Base-by-base conservation (phyloP, 2,113 vertebrate species). In the Mionectes macconnelli region DNA sequence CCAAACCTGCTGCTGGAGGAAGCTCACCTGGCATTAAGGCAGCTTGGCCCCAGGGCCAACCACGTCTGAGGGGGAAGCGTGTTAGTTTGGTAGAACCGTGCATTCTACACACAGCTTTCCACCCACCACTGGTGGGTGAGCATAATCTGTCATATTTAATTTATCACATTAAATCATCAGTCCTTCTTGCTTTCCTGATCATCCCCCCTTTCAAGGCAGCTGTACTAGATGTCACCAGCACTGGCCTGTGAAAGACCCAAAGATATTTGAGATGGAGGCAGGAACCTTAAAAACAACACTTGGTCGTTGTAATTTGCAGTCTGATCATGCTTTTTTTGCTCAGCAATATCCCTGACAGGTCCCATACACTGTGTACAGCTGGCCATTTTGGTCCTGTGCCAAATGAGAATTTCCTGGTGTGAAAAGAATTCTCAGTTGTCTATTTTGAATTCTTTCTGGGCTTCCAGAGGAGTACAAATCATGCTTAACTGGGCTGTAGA, bases 321-420 rank as follows among this genome's bases (percentile, higher is more conserved):
- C 83, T 90, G 84, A 77, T 84, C 91, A 87, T 68, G 90, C 19
- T 21, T 87, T 89, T 89, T 95, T 66, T 1, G 2, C 73, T 94
- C 86, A 94, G 44, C 90, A 82, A 45, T 90, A 64, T 89, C 85
- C 35, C 92, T 95, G 95, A 93, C 92, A 96, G 69, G 86, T 95
- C 92, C 76, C 92, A 90, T 95, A 93, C 92, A 94, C 94, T 89
- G 73, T 5, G 23, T 95, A 96, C 96, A 96, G 94, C 96, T 97
- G 94, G 82, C 88, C 3, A 0, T 90, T 82, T 88, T 97, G 96
- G 85, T 96, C 40, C 73, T 60, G 24, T 95, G 93, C 96, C 96
- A 96, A 95, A 93, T 89, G 88, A 94, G 86, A 96, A 78, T 96
- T 94, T 94, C 42, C 86, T 93, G 81, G 88, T 87, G 92, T 92